Evolutionary conservation across 1,140 invertebrate genomes (phyloP), one percentile per base, ranked within the genome.

Genomic region (Telenomus remus): DNA sequence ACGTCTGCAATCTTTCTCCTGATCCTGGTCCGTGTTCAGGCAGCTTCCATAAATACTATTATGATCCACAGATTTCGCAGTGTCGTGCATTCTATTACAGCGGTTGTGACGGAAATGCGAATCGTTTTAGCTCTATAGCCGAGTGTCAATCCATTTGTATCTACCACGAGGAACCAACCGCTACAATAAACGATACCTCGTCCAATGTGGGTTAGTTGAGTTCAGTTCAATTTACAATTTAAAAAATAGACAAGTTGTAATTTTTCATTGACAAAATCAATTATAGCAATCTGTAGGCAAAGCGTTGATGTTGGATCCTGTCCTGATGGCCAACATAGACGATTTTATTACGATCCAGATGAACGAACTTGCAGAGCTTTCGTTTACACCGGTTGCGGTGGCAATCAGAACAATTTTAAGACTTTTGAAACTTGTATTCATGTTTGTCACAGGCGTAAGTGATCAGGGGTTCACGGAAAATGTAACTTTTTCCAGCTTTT

Each of bases 81-180:
- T 96, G 93, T 84, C 89, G 89, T 43, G 86, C 91, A 76, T 98
- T 98, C 86, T 88, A 87, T 9, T 98, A 95, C 81, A 92, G 93
- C 47, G 96, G 97, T 64, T 97, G 95, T 84, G 91, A 91, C 39
- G 96, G 96, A 48, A 97, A 95, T 77, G 92, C 90, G 15, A 97
- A 97, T 84, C 92, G 94, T 78, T 97, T 97, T 86, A 90, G 88
- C 55, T 90, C 91, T 13, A 85, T 89, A 50, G 85, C 90, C 43
- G 93, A 95, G 73, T 96, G 95, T 82, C 90, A 92, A 79, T 88
- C 89, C 4, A 88, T 91, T 75, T 95, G 94, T 83, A 80, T 89
- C 65, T 87, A 89, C 66, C 86, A 86, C 35, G 86, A 88, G 71
- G 89, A 90, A 61, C 85, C 87, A 12, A 65, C 85, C 6, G 79